A percentile compares a stretch with the other conserved stretches of the same genome.
Evolutionary conservation across 2,888 invertebrate species (phyloP).

Genomic region (Podabrus alpinus): DNA sequence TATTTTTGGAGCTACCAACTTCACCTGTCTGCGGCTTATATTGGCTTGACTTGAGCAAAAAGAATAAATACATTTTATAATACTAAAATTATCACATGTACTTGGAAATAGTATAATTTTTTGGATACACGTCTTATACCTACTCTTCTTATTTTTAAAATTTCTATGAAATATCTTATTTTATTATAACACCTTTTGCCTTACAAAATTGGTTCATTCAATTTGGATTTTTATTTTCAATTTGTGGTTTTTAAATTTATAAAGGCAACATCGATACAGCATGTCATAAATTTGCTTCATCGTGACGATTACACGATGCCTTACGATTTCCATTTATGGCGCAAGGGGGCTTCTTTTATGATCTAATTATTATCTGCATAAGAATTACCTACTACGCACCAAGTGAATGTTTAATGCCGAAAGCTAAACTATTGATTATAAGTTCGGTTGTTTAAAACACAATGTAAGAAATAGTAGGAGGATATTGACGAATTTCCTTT

Average conservation of each 20-base stretch:
- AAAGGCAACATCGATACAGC: too few species aligned
- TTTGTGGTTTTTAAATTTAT: not conserved
- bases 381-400: not conserved
- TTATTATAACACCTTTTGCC: not conserved
- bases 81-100: not conserved
- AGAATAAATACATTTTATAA: not conserved
- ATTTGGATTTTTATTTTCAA: not conserved
- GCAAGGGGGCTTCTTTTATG: not conserved
- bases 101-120: not conserved
- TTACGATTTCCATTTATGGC: not conserved
- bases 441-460: not conserved
- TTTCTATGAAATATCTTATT: not conserved
- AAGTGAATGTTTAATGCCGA: not conserved
- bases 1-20: slow-evolving; percentile 31
- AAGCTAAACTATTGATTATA: not conserved
- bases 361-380: not conserved
- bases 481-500: not conserved
- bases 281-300: not conserved
- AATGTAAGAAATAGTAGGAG: not conserved
- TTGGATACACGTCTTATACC: not conserved
- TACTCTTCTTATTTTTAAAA: not conserved
- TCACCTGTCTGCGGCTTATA: slow-evolving; percentile 28
- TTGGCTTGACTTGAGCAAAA: not conserved
- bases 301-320: not conserved
- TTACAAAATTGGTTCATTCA: not conserved